phyloP scores from a whole-genome alignment of 2,797 vertebrate genomes.

The Rhincodon typus region DNA sequence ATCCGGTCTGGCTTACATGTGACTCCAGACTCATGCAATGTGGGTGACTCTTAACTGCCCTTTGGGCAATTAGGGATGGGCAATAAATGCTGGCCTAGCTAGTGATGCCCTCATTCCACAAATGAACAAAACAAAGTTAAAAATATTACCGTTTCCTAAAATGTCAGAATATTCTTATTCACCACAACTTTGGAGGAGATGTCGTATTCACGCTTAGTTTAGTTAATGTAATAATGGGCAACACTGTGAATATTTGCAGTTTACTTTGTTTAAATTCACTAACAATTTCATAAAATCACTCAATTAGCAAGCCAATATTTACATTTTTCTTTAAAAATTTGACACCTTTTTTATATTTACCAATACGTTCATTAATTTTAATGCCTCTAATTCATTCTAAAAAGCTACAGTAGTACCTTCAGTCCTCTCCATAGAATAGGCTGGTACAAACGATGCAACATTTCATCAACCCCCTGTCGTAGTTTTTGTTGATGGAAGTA shows the following conservation, averaged over 20 bases:
- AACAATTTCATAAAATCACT: neutral
- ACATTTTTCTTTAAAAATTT: neutral
- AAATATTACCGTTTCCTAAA: neutral
- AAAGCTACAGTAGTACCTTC: constrained; percentile 57
- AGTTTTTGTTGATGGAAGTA: constrained; percentile 80
- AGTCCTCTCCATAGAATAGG: constrained; percentile 89
- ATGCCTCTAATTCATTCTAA: neutral
- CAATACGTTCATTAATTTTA: neutral
- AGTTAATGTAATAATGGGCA: neutral
- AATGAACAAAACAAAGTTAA: neutral
- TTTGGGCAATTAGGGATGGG: too few relatives aligned
- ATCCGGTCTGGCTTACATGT: too few relatives aligned
- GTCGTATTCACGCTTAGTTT: neutral
- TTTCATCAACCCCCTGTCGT: constrained; percentile 74
- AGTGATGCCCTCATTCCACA: too few relatives aligned
- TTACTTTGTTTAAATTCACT: neutral
- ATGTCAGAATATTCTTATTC: neutral
- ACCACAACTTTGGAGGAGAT: neutral
- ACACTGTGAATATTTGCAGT: neutral
- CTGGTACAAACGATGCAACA: constrained; percentile 79
- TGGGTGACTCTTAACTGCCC: too few relatives aligned
- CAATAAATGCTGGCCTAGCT: too few relatives aligned
- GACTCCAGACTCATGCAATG: too few relatives aligned
- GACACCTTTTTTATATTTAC: too few relatives aligned
- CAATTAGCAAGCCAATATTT: neutral